Evolutionary conservation across 2,888 invertebrate species (phyloP), one percentile per base, ranked within the genome.

Genomic region (Brachypterus glaber): DNA sequence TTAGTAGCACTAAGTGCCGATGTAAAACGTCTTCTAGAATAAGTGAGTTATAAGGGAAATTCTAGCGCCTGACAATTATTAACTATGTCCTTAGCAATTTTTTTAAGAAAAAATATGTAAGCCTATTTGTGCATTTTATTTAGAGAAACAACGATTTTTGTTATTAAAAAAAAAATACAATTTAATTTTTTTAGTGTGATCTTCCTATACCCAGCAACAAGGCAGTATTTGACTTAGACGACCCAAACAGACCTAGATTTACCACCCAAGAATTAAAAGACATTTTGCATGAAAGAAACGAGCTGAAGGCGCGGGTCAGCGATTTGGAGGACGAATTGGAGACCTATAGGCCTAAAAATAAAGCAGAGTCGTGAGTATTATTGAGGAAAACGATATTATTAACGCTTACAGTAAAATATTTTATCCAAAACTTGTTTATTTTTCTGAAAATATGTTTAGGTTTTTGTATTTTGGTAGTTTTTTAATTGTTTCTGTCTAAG

Each of bases 271-370:
- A 92, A 60, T 69, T 92, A 14, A 79, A 86, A 51, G 87, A 86
- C 54, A 88, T 93, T 47, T 68, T 92, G 16, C 80, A 85, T 61
- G 95, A 97, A 68, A 75, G 95, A 41, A 96, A 96, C 67, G 89
- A 91, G 60, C 73, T 96, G 37, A 90, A 93, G 59, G 82, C 88
- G n/a, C 79, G 84, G 58, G 82, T 97, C 35, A 83, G 85, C 57
- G 86, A 90, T 59, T 76, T 95, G n/a, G 91, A 93, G 63, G 93
- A 95, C 54, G 92, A 95, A 66, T 66, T 97, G 47, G 82, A 79
- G 47, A 73, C 79, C 37, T 75, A 81, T 58, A 74, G 82, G 61
- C 74, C 82, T 49, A 71, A 70, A 63, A 64, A 56, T 33, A 69
- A 70, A 48, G 60, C 62, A 14, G 69, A 69, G 57, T 64, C 63